Conservation (phyloP, 2,113 vertebrate species). For the Aptenodytes patagonicus region DNA sequence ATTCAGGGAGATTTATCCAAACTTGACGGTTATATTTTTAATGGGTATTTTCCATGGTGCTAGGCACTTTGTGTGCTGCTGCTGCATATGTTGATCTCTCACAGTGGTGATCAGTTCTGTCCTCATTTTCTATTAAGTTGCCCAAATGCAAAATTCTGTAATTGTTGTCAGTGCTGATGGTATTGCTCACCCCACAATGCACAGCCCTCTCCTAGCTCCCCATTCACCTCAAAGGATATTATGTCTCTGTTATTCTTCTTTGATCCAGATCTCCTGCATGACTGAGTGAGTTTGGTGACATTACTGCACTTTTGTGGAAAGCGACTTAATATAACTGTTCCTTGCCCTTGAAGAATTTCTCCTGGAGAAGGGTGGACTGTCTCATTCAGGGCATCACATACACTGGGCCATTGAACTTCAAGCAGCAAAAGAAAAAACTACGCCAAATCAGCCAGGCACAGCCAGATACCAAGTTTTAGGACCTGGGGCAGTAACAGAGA, state of each 20-base stretch:
- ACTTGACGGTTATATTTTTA: constrained; percentile 51
- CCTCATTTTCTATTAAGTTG: not conserved
- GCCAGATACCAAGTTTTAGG: not conserved
- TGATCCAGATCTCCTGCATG: not conserved
- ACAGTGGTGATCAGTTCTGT: not conserved
- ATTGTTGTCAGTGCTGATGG: not conserved
- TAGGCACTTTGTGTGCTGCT: not conserved
- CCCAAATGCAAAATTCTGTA: not conserved
- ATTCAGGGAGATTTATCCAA: not conserved
- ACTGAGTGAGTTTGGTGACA: not conserved
- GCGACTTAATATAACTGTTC: not conserved
- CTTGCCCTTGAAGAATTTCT: not conserved
- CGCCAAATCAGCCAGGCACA: not conserved
- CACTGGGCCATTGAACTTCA: not conserved
- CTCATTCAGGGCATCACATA: not conserved
- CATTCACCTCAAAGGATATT: not conserved
- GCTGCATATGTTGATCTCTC: not conserved
- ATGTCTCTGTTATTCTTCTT: not conserved
- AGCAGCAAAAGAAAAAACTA: not conserved
- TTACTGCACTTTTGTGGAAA: not conserved
- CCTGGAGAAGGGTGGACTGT: not conserved
- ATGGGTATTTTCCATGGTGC: not conserved
- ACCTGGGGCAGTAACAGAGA: not conserved
- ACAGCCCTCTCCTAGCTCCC: not conserved
- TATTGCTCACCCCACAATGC: not conserved